These are phyloP conservation scores for Endotricha flammealis DNA, from an alignment of 2,888 invertebrate genomes.

Conservation along the genomic window DNA sequence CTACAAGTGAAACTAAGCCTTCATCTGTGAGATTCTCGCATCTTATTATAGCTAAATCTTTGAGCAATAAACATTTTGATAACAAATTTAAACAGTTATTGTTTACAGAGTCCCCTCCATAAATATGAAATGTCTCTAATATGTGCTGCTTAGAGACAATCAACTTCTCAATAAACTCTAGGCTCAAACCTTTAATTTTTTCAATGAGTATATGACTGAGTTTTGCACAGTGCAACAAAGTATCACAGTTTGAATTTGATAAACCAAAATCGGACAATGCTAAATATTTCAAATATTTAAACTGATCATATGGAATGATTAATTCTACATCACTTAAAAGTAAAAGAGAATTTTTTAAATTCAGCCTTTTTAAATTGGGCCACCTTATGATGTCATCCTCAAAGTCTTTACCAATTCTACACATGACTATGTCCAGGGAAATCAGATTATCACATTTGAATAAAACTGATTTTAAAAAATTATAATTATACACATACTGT, in stretches of 20 bases:
- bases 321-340: slow-evolving; percentile 38
- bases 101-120: slow-evolving; percentile 56
- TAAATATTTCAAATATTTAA: slow-evolving; percentile 48
- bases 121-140: slow-evolving; percentile 52
- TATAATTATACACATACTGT: slow-evolving; percentile 58
- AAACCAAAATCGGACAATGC: slow-evolving; percentile 65
- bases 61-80: slow-evolving; percentile 48
- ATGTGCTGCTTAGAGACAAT: slow-evolving; percentile 46
- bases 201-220: slow-evolving; percentile 60
- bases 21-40: slow-evolving; percentile 61
- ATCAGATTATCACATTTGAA: slow-evolving; percentile 50
- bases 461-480: slow-evolving; percentile 45
- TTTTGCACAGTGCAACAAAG: slow-evolving; percentile 47
- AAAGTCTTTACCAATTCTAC: slow-evolving; percentile 51
- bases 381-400: slow-evolving; percentile 47
- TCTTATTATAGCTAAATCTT: slow-evolving; percentile 57
- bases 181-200: slow-evolving; percentile 53
- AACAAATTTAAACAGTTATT: slow-evolving; percentile 50
- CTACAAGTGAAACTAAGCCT: slow-evolving; percentile 43
- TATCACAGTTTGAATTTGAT: slow-evolving; percentile 44
- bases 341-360: slow-evolving; percentile 58
- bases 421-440: slow-evolving; percentile 64
- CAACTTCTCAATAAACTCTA: slow-evolving; percentile 48
- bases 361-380: slow-evolving; percentile 53
- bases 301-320: slow-evolving; percentile 47